A percentile compares a stretch with the other conserved stretches of the same genome.
Evolutionary conservation across 2,888 invertebrate genomes (phyloP).

Genomic region (Nezara viridula): DNA sequence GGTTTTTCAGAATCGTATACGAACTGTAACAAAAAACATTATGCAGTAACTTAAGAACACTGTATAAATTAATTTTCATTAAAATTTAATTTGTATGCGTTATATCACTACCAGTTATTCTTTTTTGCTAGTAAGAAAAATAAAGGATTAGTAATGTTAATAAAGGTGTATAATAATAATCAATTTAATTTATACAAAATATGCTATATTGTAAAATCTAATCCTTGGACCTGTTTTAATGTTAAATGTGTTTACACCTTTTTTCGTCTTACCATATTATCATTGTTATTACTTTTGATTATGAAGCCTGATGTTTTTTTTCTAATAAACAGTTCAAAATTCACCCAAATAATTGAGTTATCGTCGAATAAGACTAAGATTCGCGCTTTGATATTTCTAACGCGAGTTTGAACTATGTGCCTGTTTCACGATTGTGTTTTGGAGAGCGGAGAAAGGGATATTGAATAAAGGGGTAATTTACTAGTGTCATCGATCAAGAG

Average conservation of each 20-base stretch:
- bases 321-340: too few relatives aligned
- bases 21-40: conserved; percentile 74
- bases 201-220: background rate
- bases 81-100: background rate
- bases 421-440: too few relatives aligned
- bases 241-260: background rate
- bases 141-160: background rate
- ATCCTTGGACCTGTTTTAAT: background rate
- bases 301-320: too few relatives aligned
- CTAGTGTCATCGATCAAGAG: too few relatives aligned
- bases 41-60: background rate
- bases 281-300: too few relatives aligned
- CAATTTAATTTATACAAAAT: background rate
- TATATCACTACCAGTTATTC: background rate
- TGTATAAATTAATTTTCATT: background rate
- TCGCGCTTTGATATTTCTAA: too few relatives aligned
- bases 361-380: too few relatives aligned
- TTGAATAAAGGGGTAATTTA: too few relatives aligned
- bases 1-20: conserved; percentile 91
- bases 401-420: too few relatives aligned
- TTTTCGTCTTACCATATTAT: background rate
- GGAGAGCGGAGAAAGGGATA: too few relatives aligned
- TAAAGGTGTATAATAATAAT: background rate
- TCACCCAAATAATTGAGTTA: too few relatives aligned
- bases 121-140: background rate